Evolutionary conservation across 2,113 vertebrate species (phyloP).

Genomic region (Procapra przewalskii): DNA sequence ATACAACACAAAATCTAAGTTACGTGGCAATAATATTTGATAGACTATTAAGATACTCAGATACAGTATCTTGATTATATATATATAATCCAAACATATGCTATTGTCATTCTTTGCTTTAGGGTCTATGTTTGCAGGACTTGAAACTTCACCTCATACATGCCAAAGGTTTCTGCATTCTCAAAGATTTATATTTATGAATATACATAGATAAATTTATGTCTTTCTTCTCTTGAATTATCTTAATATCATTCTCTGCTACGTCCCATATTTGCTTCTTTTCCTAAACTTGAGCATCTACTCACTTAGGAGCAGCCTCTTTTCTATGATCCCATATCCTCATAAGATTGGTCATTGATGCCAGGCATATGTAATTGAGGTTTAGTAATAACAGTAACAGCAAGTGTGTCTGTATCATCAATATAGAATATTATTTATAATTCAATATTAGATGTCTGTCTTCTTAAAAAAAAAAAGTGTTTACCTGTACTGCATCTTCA

Average conservation of each 20-base stretch:
- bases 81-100: neutral
- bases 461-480: neutral
- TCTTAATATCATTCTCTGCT: neutral
- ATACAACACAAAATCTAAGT: neutral
- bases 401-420: neutral
- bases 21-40: neutral
- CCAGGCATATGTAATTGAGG: neutral
- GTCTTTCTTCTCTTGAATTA: neutral
- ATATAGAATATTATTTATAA: neutral
- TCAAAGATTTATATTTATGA: neutral
- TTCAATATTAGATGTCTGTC: neutral
- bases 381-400: neutral
- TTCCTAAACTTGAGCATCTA: neutral
- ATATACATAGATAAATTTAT: neutral
- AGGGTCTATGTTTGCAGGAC: neutral
- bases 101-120: neutral
- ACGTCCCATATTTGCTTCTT: neutral
- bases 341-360: neutral
- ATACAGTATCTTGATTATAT: neutral
- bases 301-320: neutral
- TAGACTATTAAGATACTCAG: neutral
- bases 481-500: neutral
- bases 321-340: neutral
- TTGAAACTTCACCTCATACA: neutral
- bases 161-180: neutral